phyloP scores from a whole-genome alignment of 2,797 vertebrate genomes.

The Paedocypris micromegethes region DNA sequence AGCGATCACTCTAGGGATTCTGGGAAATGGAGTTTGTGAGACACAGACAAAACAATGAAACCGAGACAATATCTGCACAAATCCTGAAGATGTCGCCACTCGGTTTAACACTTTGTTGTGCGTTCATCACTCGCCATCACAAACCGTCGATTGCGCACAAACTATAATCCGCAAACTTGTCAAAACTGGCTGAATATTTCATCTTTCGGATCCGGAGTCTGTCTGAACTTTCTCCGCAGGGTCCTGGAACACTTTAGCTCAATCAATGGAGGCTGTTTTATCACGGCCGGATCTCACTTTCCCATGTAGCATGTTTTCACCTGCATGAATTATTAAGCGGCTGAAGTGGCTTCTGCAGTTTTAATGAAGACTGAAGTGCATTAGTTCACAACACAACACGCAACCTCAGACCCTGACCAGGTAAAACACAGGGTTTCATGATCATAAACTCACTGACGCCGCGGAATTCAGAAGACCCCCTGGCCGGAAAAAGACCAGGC shows the following conservation, averaged over 20 bases:
- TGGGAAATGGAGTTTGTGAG: too few relatives aligned
- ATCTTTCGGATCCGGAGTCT: conserved; percentile 13
- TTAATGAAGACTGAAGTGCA: conserved; percentile 66
- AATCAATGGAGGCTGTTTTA: conserved; percentile 30
- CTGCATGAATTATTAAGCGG: conserved; percentile 65
- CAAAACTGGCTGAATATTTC: conserved; percentile 21
- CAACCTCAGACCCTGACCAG: conserved; percentile 43
- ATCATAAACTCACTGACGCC: conserved; percentile 10
- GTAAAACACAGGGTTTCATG: conserved; percentile 3
- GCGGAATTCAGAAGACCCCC: background rate
- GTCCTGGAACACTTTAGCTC: conserved; percentile 29
- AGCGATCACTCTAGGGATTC: too few relatives aligned
- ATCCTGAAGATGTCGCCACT: too few relatives aligned
- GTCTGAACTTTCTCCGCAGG: background rate
- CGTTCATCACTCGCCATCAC: background rate
- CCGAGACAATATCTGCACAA: too few relatives aligned
- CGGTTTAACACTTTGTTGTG: too few relatives aligned
- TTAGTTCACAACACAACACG: conserved; percentile 55
- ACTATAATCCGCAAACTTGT: conserved; percentile 2
- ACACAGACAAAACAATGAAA: too few relatives aligned
- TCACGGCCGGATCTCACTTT: conserved; percentile 43
- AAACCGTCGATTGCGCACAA: background rate
- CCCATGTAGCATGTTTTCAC: conserved; percentile 55
- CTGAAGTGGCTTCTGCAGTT: conserved; percentile 68
- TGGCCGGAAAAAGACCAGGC: too few relatives aligned